Conservation (phyloP, 2,113 vertebrate species). For the Nycticebus coucang region DNA sequence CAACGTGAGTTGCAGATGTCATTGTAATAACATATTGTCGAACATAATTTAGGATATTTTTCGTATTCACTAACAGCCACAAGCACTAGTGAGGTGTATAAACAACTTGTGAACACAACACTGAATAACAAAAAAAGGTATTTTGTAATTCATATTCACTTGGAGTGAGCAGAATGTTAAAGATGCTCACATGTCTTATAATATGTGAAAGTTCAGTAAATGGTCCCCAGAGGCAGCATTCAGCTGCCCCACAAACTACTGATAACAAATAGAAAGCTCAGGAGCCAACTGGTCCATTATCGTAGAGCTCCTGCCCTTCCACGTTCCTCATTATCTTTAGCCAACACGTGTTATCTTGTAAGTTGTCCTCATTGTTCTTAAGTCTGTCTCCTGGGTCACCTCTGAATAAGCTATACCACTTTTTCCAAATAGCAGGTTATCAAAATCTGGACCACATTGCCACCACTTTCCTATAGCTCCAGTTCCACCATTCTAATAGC, state of each 20-base stretch:
- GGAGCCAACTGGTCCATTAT: not conserved
- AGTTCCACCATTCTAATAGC: not conserved
- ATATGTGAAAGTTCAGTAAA: not conserved
- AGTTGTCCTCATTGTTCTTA: not conserved
- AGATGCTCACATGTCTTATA: not conserved
- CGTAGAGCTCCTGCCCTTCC: fast-evolving
- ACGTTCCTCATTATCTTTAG: not conserved
- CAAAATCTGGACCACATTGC: not conserved
- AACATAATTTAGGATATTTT: not conserved
- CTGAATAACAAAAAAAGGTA: not conserved
- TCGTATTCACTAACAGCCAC: not conserved
- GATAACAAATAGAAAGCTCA: not conserved
- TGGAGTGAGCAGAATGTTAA: not conserved
- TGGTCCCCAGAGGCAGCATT: not conserved
- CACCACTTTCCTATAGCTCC: fast-evolving
- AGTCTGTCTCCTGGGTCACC: not conserved
- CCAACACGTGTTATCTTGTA: not conserved
- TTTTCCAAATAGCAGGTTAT: not conserved
- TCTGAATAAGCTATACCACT: not conserved
- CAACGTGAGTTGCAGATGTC: not conserved
- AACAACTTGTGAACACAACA: not conserved
- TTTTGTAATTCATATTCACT: not conserved
- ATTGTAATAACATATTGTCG: not conserved
- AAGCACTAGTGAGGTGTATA: not conserved
- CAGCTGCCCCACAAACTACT: not conserved